Evolutionary conservation across 2,797 vertebrate species (phyloP).

Genomic region (Presbytis comata): DNA sequence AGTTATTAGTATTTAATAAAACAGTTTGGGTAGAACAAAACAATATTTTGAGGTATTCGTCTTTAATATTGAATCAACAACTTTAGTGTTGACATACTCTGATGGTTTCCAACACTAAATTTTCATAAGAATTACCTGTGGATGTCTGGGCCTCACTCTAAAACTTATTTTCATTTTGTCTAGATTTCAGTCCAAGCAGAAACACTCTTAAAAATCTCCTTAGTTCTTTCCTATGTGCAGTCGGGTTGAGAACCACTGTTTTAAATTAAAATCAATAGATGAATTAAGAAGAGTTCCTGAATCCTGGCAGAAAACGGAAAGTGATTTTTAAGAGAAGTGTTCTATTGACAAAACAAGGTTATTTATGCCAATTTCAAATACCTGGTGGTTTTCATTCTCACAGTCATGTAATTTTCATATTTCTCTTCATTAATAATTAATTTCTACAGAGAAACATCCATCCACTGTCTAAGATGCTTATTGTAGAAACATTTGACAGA

Average conservation of each 20-base stretch:
- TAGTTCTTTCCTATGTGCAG: background rate
- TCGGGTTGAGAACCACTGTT: background rate
- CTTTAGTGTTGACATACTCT: background rate
- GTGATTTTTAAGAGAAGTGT: background rate
- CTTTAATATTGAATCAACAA: background rate
- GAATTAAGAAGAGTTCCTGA: background rate
- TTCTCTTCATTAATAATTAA: slow-evolving; percentile 30
- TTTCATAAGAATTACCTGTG: background rate
- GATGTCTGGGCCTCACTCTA: background rate
- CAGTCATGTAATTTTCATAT: background rate
- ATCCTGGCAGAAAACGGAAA: background rate
- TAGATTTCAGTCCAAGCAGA: background rate
- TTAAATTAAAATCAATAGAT: background rate
- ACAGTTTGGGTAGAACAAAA: background rate
- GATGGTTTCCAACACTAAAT: background rate
- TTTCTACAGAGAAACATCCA: background rate
- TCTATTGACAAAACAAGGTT: background rate
- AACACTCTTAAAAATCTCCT: background rate
- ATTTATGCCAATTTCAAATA: background rate
- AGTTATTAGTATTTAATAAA: background rate
- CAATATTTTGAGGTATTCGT: background rate
- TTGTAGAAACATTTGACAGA: background rate
- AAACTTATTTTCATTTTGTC: background rate
- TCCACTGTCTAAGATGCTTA: background rate
- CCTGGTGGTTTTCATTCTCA: background rate